Evolutionary conservation across 2,113 vertebrate genomes (phyloP), one percentile per base, ranked within the genome.

Genomic region (Pelecanoides urinatrix): DNA sequence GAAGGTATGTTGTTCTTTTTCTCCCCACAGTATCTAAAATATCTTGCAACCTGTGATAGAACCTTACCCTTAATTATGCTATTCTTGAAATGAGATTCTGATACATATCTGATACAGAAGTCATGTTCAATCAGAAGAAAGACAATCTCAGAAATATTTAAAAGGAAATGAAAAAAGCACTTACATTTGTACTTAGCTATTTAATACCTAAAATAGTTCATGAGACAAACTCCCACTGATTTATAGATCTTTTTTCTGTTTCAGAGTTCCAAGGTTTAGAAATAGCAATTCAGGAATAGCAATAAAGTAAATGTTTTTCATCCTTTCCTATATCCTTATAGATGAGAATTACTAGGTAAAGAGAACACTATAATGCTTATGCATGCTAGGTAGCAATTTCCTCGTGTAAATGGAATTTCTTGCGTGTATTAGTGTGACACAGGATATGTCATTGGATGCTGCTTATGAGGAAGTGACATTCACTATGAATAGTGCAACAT

Each of bases 381-480:
- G 27, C 34, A 65, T 50, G 58, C 47, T 74, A 50, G 53, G 16
- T 63, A 77, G 52, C 59, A 91, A 70, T 76, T 96, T 91, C 34
- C 34, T 70, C 3, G 0, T 66, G 40, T 61, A 62, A 94, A 58
- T 49, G 22, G 62, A 90, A 90, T 80, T 75, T 73, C n/a, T 86
- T 0, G 0, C 2, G 6, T 61, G 36, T 14, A 38, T 90, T 78
- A 53, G 9, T 25, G 45, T 26, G 49, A 85, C 0, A 0, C 15
- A 73, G 44, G 27, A 36, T 61, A 73, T 42, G 22, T 15, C 29
- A 50, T 0, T 81, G 44, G 19, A 21, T 62, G 29, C 36, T 92
- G 49, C 55, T 76, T 72, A 44, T 21, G 53, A 76, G 29, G 25
- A 68, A 52, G 38, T 36, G 25, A n/a, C 7, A 63, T 55, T 84